phyloP scores from a whole-genome alignment of 2,113 vertebrate genomes.

The Mus pahari region DNA sequence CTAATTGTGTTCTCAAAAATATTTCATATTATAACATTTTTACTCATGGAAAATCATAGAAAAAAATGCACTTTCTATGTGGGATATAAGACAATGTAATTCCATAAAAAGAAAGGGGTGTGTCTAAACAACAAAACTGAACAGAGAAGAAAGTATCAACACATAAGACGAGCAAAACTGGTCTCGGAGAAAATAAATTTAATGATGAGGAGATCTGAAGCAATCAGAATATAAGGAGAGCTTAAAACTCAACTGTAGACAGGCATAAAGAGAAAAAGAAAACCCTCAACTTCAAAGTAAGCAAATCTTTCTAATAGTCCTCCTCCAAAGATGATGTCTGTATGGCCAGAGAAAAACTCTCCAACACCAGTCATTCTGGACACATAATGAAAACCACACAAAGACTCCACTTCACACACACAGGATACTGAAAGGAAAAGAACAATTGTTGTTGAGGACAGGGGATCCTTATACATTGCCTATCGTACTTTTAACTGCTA shows the following conservation, averaged over 20 bases:
- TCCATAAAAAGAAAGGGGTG: not conserved
- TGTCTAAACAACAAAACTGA: not conserved
- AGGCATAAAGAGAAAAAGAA: not conserved
- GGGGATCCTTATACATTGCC: not conserved
- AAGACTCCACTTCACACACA: not conserved
- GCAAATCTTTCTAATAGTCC: not conserved
- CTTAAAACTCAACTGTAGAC: not conserved
- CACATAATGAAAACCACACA: slow-evolving; percentile 17
- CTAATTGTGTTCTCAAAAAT: not conserved
- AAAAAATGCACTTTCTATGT: not conserved
- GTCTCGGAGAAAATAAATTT: slow-evolving; percentile 19
- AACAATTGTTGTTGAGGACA: not conserved
- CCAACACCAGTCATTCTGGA: not conserved
- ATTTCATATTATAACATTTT: not conserved
- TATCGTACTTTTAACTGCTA: not conserved
- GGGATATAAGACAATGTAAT: not conserved
- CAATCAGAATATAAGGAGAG: not conserved
- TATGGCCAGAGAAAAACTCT: not conserved
- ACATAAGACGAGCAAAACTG: not conserved
- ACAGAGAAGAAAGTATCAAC: not conserved
- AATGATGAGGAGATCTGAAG: not conserved
- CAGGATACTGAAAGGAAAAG: not conserved
- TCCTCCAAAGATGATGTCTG: not conserved
- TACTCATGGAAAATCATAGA: not conserved
- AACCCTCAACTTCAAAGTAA: not conserved